Evolutionary conservation across 2,797 vertebrate species (phyloP).

Genomic region (Rachycentron canadum): DNA sequence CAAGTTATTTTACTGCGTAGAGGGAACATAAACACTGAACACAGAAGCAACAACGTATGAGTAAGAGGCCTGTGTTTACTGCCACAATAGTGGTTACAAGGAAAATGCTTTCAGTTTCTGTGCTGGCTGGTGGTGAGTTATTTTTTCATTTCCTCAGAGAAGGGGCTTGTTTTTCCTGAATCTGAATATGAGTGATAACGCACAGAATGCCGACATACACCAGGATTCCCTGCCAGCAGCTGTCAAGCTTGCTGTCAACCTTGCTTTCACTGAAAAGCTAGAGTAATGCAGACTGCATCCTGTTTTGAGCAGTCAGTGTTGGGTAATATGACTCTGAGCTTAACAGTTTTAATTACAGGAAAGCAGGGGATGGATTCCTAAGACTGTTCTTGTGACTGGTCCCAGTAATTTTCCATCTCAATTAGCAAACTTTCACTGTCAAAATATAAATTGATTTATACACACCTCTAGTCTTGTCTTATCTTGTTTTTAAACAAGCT

Average conservation of each 20-base stretch:
- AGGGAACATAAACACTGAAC: constrained; percentile 22
- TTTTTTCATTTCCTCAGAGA: constrained; percentile 56
- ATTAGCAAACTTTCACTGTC: neutral
- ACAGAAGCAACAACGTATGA: too few relatives aligned
- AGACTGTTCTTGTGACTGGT: too few relatives aligned
- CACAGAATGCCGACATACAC: neutral
- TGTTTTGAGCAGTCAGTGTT: constrained; percentile 17
- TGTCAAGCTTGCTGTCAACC: neutral
- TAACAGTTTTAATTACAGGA: constrained; percentile 4
- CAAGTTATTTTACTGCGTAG: constrained; percentile 15
- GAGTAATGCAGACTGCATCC: constrained; percentile 9
- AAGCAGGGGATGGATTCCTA: constrained; percentile 13
- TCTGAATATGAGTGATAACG: neutral
- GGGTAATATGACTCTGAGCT: constrained; percentile 5
- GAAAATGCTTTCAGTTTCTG: constrained; percentile 50
- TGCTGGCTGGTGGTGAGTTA: constrained; percentile 3
- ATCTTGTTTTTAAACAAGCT: neutral
- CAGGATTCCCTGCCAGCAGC: neutral
- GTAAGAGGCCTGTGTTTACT: constrained; percentile 30
- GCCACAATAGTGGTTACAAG: constrained; percentile 5
- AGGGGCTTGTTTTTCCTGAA: constrained; percentile 12
- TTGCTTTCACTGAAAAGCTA: neutral
- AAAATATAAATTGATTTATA: too few relatives aligned
- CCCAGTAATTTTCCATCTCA: neutral
- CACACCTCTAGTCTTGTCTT: too few relatives aligned